Evolutionary conservation across 2,113 vertebrate species (phyloP).

Genomic region (Lipophrys pholis): DNA sequence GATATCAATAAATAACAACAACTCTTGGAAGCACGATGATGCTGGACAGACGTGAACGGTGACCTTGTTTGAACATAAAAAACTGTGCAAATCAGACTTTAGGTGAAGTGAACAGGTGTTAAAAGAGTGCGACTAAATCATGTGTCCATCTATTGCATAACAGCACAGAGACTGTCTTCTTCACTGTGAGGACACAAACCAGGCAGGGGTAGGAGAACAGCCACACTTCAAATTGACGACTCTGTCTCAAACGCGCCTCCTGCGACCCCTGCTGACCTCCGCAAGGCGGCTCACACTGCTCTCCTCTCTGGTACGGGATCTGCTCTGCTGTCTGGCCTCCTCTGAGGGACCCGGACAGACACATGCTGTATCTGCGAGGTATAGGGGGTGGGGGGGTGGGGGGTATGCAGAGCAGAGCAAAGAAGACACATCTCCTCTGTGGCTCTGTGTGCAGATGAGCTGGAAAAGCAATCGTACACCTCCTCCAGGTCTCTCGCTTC

Average conservation of each 20-base stretch:
- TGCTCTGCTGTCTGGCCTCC: constrained; percentile 29
- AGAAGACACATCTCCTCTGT: constrained; percentile 34
- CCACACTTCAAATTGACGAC: constrained; percentile 7
- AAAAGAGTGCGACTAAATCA: constrained; percentile 18
- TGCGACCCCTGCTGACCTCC: constrained; percentile 8
- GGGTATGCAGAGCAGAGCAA: constrained; percentile 22
- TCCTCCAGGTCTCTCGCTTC: constrained; percentile 29
- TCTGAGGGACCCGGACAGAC: constrained; percentile 56
- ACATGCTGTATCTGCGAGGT: constrained; percentile 27
- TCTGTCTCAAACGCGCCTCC: not conserved
- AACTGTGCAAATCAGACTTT: not conserved
- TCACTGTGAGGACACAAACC: constrained; percentile 30
- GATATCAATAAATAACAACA: constrained; percentile 55
- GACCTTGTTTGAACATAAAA: constrained; percentile 12
- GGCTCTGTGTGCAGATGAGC: constrained; percentile 57
- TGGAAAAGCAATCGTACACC: constrained; percentile 34
- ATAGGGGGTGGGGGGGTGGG: not conserved
- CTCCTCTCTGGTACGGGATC: constrained; percentile 21
- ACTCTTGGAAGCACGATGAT: constrained; percentile 30
- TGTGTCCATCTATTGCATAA: not conserved
- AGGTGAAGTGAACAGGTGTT: constrained; percentile 1
- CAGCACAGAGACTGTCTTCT: constrained; percentile 10
- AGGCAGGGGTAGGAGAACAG: constrained; percentile 32
- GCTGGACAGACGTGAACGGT: constrained; percentile 18
- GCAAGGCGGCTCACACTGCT: constrained; percentile 20